Percentiles rank a stretch among this genome's conserved stretches.
phyloP scores from a whole-genome alignment of 2,797 vertebrate genomes.

The Chrosomus eos region DNA sequence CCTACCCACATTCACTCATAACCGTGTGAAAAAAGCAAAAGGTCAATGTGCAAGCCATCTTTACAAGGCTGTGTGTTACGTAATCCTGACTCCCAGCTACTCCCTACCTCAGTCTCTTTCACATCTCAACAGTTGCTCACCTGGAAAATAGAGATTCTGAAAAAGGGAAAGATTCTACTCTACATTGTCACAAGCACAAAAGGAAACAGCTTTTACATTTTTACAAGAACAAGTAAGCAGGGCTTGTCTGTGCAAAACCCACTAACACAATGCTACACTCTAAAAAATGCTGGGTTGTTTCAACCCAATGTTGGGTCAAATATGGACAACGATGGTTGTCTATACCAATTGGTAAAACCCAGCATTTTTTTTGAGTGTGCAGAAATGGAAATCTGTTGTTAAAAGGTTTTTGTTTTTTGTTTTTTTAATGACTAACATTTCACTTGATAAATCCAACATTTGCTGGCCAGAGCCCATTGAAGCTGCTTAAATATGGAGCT shows the following conservation, averaged over 20 bases:
- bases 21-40: slow-evolving; percentile 26
- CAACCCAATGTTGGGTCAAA: too few species aligned
- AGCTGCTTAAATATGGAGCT: too few species aligned
- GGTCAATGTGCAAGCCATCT: slow-evolving; percentile 44
- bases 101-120: slow-evolving; percentile 3
- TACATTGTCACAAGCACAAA: not conserved
- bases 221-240: not conserved
- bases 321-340: too few species aligned
- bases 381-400: too few species aligned
- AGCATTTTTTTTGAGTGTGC: too few species aligned
- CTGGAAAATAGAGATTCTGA: not conserved
- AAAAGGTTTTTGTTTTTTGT: too few species aligned
- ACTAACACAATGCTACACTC: not conserved
- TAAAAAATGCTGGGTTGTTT: too few species aligned
- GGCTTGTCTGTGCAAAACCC: not conserved
- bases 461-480: too few species aligned
- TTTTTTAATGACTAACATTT: too few species aligned
- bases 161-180: not conserved
- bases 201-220: not conserved
- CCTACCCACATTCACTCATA: slow-evolving; percentile 27
- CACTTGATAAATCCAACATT: too few species aligned
- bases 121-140: slow-evolving; percentile 5
- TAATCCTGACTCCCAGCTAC: slow-evolving; percentile 25
- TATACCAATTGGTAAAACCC: too few species aligned
- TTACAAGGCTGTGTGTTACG: slow-evolving; percentile 26